Evolutionary conservation across 2,113 vertebrate genomes (phyloP).

Genomic region (Ailurus styani): DNA sequence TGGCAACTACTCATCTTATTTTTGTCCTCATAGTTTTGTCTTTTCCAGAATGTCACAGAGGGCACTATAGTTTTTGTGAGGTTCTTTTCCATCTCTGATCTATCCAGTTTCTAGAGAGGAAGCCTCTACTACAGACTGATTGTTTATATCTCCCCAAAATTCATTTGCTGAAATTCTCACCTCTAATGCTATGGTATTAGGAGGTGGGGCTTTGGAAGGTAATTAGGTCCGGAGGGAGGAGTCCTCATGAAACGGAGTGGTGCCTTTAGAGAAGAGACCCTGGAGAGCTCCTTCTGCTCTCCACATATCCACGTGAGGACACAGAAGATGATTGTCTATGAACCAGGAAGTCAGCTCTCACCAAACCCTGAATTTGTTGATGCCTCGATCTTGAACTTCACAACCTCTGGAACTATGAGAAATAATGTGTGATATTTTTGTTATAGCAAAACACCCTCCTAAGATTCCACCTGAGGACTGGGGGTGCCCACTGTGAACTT

Average conservation of each 20-base stretch:
- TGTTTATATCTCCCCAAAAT: neutral
- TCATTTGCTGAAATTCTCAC: neutral
- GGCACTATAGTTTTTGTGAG: neutral
- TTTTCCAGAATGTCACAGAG: neutral
- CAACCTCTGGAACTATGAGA: neutral
- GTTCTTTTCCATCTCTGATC: neutral
- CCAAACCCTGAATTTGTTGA: neutral
- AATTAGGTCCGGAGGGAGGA: neutral
- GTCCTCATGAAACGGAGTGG: neutral
- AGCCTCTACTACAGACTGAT: neutral
- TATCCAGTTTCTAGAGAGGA: neutral
- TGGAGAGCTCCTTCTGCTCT: neutral
- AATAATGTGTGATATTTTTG: neutral
- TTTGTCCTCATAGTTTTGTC: neutral
- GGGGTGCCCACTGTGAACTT: too few species aligned
- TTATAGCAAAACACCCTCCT: neutral
- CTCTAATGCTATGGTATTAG: neutral
- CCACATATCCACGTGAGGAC: neutral
- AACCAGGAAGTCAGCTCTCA: neutral
- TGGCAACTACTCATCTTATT: neutral
- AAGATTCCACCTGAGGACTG: neutral
- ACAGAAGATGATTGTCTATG: neutral
- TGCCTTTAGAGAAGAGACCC: neutral
- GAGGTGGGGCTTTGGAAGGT: neutral
- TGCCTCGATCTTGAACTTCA: neutral